A percentile compares a stretch with the other conserved stretches of the same genome.
These are phyloP conservation scores for Kryptolebias marmoratus DNA, from an alignment of 2,113 vertebrate species.

Conservation along the genomic window DNA sequence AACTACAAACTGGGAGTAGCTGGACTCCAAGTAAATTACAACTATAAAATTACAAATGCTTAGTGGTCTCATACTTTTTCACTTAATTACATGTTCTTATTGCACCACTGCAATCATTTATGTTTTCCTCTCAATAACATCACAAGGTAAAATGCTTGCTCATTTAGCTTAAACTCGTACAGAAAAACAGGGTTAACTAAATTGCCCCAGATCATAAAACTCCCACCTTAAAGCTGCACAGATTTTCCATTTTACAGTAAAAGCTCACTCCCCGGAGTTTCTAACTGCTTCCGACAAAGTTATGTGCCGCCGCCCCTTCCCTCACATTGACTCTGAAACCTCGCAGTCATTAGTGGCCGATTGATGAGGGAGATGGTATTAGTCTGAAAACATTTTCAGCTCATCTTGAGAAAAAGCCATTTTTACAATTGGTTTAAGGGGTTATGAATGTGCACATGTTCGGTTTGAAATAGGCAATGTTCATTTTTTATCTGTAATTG, in stretches of 20 bases:
- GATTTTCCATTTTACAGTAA: constrained; percentile 38
- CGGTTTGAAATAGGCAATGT: constrained; percentile 73
- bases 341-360: constrained; percentile 78
- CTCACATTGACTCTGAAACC: constrained; percentile 73
- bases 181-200: background rate
- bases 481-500: constrained; percentile 83
- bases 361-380: constrained; percentile 78
- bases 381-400: constrained; percentile 79
- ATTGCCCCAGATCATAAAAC: background rate
- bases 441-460: constrained; percentile 78
- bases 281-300: constrained; percentile 59
- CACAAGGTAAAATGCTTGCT: background rate
- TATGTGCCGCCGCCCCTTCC: constrained; percentile 59
- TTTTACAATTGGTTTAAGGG: constrained; percentile 81
- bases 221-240: constrained; percentile 25
- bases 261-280: constrained; percentile 49
- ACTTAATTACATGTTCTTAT: no score
- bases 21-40: no score
- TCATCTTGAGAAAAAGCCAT: constrained; percentile 74
- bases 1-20: no score
- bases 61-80: no score
- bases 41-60: no score
- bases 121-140: background rate
- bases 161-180: background rate
- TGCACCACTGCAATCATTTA: background rate